These are phyloP conservation scores for Noctua pronuba DNA, from an alignment of 2,888 invertebrate species.

Conservation along the genomic window DNA sequence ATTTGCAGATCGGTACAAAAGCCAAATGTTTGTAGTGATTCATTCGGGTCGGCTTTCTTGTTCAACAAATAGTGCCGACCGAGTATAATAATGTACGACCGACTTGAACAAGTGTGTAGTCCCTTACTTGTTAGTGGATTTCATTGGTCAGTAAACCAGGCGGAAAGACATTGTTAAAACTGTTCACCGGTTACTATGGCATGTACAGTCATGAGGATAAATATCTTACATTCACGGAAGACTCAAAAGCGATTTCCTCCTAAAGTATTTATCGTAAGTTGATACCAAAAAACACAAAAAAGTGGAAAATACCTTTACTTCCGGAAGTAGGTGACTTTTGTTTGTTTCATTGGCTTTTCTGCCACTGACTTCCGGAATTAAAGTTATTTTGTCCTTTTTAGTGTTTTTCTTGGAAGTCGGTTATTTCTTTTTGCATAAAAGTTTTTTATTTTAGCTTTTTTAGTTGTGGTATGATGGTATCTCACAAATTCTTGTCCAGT, in stretches of 20 bases:
- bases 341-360: neutral
- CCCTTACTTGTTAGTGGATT: slow-evolving; percentile 69
- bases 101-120: neutral
- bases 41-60: neutral
- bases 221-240: neutral
- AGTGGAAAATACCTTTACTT: neutral
- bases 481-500: too few relatives aligned
- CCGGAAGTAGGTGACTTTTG: neutral
- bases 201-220: slow-evolving; percentile 12
- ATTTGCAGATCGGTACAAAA: neutral
- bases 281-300: neutral
- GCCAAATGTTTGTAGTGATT: neutral
- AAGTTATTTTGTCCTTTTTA: neutral
- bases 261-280: neutral
- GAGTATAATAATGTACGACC: neutral
- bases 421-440: neutral
- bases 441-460: neutral
- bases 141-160: slow-evolving; percentile 65
- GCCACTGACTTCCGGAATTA: neutral
- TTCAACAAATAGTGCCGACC: neutral
- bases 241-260: neutral
- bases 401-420: neutral
- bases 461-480: neutral
- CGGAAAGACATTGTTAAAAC: slow-evolving; percentile 73
- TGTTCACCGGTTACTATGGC: slow-evolving; percentile 62